Conservation (phyloP, 2,797 vertebrate genomes). For the Hemitrygon akajei region DNA sequence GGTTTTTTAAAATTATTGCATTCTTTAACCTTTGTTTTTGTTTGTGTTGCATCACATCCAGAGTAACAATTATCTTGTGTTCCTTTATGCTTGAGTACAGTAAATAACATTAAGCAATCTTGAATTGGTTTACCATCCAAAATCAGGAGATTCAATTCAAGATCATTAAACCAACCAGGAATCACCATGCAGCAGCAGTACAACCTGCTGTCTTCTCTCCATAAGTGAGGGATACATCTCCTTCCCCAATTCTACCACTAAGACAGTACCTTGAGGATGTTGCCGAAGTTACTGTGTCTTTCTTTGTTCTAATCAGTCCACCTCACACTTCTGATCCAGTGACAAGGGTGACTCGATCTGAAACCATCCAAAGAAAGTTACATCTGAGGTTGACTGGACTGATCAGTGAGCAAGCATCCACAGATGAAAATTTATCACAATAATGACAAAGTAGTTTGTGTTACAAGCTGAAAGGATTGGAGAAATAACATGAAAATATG, state of each 20-base stretch:
- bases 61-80: too few relatives aligned
- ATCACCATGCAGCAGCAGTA: conserved; percentile 75
- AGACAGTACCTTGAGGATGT: conserved; percentile 57
- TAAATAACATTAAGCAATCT: too few relatives aligned
- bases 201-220: conserved; percentile 57
- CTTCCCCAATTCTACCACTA: conserved; percentile 44
- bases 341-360: background rate
- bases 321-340: conserved; percentile 38
- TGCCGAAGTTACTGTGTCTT: conserved; percentile 45
- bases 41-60: too few relatives aligned
- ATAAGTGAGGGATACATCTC: conserved; percentile 66
- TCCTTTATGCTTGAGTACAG: too few relatives aligned
- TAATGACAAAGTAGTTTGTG: background rate
- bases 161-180: conserved; percentile 67
- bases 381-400: background rate
- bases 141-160: too few relatives aligned
- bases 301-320: conserved; percentile 57
- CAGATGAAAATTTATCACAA: too few relatives aligned
- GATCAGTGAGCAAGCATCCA: background rate
- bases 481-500: too few relatives aligned
- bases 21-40: too few relatives aligned
- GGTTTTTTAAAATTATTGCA: too few relatives aligned
- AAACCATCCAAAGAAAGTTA: background rate
- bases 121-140: too few relatives aligned
- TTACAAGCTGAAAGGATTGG: too few relatives aligned